Base-by-base conservation (phyloP, 2,113 vertebrate species). In the Merops nubicus region DNA sequence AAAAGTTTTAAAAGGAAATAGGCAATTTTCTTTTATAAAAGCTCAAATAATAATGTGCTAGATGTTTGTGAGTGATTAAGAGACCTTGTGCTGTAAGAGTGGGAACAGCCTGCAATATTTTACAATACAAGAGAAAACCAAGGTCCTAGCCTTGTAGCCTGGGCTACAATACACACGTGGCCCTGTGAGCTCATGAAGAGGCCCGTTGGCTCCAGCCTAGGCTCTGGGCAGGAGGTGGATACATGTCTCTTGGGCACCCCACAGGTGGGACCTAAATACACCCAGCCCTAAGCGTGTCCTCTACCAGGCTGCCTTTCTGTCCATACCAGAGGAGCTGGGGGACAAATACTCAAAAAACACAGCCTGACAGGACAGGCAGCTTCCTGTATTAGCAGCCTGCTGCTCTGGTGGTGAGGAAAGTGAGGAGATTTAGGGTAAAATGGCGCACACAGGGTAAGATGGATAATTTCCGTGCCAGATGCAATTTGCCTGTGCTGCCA, bases 191-290 rank as follows among this genome's bases (percentile, higher is more conserved):
- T 85, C 25, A 15, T n/a, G 40, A 33, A 34, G 50, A 63, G 16
- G 18, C 8, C 38, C 31, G 9, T 2, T 10, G 51, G 47, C 28
- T 93, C 53, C 38, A 78, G 51, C 33, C 36, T 0, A 0, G 7
- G 13, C 78, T 75, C 60, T 70, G 53, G 25, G 14, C 4, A 0
- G 17, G 26, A 1, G 3, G 15, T 56, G 40, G 14, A 12, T 78
- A 18, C 14, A 47, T 72, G 33, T 5, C 13, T 5, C 45, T 74
- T 48, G 43, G 40, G 14, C 8, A 42, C 20, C 23, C 16, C n/a
- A 31, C 3, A 38, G 26, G 11, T 1, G 0, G 8, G 26, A 11
- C 14, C 19, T 23, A 64, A 59, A 45, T 74, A 57, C 10, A 26
- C 20, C 19, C n/a, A 73, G 25, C 4, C 31, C 38, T 43, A 28